These are phyloP conservation scores for Nemotelus nigrinus DNA, from an alignment of 2,888 invertebrate genomes.

Conservation along the genomic window DNA sequence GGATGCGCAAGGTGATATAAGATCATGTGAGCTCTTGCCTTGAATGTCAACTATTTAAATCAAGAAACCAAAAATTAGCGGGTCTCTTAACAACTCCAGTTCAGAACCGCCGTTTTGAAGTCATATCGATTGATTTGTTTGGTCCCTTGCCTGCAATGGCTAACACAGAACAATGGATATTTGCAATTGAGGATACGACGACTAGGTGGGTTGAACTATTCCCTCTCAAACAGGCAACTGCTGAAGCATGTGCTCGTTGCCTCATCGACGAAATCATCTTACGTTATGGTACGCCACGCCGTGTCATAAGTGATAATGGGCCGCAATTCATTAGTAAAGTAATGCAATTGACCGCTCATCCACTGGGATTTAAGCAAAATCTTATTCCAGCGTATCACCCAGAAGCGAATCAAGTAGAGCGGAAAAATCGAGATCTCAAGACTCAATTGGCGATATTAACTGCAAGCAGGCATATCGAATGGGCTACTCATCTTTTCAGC, in stretches of 20 bases:
- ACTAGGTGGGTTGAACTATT: slow-evolving; percentile 57
- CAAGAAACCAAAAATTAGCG: slow-evolving; percentile 48
- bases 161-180: slow-evolving; percentile 54
- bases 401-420: slow-evolving; percentile 57
- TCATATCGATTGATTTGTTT: slow-evolving; percentile 49
- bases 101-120: slow-evolving; percentile 53
- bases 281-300: slow-evolving; percentile 57
- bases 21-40: not conserved
- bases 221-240: slow-evolving; percentile 50
- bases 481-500: too few species aligned
- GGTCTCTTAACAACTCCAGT: slow-evolving; percentile 56
- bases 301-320: slow-evolving; percentile 59
- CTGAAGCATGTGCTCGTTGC: not conserved
- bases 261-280: slow-evolving; percentile 57
- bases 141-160: slow-evolving; percentile 53
- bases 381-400: slow-evolving; percentile 58
- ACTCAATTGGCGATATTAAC: not conserved
- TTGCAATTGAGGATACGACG: slow-evolving; percentile 55
- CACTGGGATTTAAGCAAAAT: not conserved
- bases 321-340: slow-evolving; percentile 57
- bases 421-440: slow-evolving; percentile 43
- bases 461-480: too few species aligned
- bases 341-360: slow-evolving; percentile 56
- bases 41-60: slow-evolving; percentile 50
- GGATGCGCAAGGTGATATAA: not conserved